phyloP scores from a whole-genome alignment of 2,113 vertebrate species.

The Lontra canadensis region DNA sequence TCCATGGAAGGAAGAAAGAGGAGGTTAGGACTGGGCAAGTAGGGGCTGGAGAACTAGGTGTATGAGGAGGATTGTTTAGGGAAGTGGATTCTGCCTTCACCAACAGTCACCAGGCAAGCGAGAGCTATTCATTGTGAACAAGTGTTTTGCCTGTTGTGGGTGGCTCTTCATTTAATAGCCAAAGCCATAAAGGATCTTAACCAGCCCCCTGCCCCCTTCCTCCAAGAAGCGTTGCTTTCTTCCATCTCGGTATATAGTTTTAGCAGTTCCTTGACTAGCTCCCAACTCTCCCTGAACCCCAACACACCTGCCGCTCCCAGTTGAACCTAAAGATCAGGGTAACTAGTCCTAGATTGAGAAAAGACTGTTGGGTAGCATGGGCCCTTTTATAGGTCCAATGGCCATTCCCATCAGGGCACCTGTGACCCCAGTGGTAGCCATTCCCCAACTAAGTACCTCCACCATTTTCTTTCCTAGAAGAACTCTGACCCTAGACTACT shows the following conservation, averaged over 20 bases:
- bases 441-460: background rate
- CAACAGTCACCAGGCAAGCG: background rate
- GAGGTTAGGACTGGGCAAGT: background rate
- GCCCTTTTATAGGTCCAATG: background rate
- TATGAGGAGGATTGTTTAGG: background rate
- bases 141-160: background rate
- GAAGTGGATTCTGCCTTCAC: background rate
- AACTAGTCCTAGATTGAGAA: background rate
- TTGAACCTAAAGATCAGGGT: background rate
- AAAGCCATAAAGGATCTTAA: background rate
- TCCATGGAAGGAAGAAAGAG: background rate
- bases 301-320: background rate
- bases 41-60: background rate
- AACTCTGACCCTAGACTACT: background rate
- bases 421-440: background rate
- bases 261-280: background rate
- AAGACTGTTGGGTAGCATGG: background rate
- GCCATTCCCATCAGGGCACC: too few relatives aligned
- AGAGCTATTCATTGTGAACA: background rate
- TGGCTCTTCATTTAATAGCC: background rate
- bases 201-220: background rate
- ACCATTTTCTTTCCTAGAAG: background rate
- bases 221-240: background rate
- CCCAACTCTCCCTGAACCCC: background rate
- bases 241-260: background rate